Percentiles rank a stretch among this genome's conserved stretches.
Conservation (phyloP, 1,140 invertebrate species). For the Drosophila auraria region DNA sequence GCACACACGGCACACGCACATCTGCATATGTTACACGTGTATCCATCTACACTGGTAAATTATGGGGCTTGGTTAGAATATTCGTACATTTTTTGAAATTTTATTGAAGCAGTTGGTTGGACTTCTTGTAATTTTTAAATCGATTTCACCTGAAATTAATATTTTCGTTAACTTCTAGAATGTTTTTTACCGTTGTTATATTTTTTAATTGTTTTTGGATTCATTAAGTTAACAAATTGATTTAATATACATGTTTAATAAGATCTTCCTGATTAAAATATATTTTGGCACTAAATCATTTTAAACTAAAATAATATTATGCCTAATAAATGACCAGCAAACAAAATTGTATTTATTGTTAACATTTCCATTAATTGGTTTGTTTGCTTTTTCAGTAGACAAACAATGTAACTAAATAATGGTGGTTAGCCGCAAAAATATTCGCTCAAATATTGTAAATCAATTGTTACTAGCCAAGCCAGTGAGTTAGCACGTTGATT, state of each 20-base stretch:
- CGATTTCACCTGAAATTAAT: neutral
- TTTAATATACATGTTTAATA: too few species aligned
- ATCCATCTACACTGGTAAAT: constrained; percentile 16
- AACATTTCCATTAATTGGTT: neutral
- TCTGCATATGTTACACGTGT: constrained; percentile 39
- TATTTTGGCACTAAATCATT: too few species aligned
- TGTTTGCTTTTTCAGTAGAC: neutral
- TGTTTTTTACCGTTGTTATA: too few species aligned
- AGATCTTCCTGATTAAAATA: too few species aligned
- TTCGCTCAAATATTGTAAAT: constrained; percentile 7
- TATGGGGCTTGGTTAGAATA: too few species aligned
- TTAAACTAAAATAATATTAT: too few species aligned
- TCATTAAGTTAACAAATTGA: too few species aligned
- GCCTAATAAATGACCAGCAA: too few species aligned
- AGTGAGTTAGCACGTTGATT: neutral
- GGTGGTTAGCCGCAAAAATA: constrained; percentile 5
- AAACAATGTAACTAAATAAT: constrained; percentile 11
- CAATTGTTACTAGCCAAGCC: constrained; percentile 6
- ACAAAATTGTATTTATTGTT: too few species aligned
- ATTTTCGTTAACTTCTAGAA: neutral
- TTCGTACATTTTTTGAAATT: neutral
- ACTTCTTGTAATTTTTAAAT: neutral
- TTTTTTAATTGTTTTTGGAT: too few species aligned
- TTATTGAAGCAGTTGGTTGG: neutral
- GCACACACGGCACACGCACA: constrained; percentile 5